Base-by-base conservation (phyloP, 2,888 invertebrate species). In the Hololepta plana region DNA sequence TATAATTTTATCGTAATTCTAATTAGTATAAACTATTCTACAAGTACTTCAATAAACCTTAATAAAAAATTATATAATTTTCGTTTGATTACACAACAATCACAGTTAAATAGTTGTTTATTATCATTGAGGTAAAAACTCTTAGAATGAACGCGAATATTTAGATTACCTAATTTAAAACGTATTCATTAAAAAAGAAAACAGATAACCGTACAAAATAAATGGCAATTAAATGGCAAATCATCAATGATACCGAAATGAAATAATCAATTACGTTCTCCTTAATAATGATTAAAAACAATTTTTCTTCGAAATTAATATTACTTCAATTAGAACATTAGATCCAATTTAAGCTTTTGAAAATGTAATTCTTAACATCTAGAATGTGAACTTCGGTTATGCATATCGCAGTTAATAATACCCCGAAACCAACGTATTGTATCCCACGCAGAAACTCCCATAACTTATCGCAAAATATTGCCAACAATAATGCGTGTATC, bases 401-500 rank as follows among this genome's bases (percentile, higher is more conserved):
- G 36, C 68, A 72, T 20, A 75, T 70, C 22, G 73, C 62, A 15
- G 69, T 53, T 8, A 77, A 55, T 26, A 84, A 52, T 37, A 70
- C 47, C n/a, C 72, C 55, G 45, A 73, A 82, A 3, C 80, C 79
- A 25, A 64, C 54, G 47, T 72, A 79, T 43, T 79, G 73, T 8
- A 79, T 61, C 20, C 64, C 53, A 38, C 64, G 64, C 13, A 84
- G 52, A 42, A 82, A 81, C 35, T 72, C 68, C 76, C 80, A 80
- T 3, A 79, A 56, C 45, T 76, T 76, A 60, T 84, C 81, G 52
- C 80, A 70, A 55, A 81, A 82, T 35, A 84, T 67, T 12, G 80
- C 72, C 23, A 82, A 51, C 15, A 84, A 62, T 9, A 84, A 49
- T 38, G 71, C 61, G 48, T 84, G 81, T 17, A 77, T 54, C 36